phyloP scores from a whole-genome alignment of 23 tunicate genomes.

The Styela clava region DNA sequence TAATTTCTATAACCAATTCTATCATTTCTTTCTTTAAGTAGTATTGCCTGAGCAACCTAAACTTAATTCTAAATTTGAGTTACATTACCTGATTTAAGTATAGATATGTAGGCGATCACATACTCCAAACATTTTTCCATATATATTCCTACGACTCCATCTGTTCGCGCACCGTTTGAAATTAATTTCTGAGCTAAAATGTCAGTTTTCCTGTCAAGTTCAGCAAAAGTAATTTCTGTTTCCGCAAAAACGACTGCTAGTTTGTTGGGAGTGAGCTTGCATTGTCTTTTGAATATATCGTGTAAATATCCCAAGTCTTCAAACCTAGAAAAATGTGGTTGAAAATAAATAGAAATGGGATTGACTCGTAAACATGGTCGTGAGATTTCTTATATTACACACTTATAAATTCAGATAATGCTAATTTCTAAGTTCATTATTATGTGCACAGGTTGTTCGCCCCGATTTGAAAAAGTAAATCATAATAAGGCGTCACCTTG shows the following conservation, averaged over 20 bases:
- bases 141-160: constrained; percentile 73
- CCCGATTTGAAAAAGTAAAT: no score
- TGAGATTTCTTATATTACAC: no score
- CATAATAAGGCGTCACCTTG: no score
- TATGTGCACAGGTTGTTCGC: no score
- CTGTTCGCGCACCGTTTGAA: constrained; percentile 42
- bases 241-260: constrained; percentile 53
- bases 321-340: constrained; percentile 65
- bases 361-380: no score
- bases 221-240: constrained; percentile 30
- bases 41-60: no score
- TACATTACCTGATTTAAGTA: constrained; percentile 87
- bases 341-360: no score
- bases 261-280: constrained; percentile 25
- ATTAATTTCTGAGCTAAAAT: constrained; percentile 46
- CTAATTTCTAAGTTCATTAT: no score
- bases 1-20: no score
- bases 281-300: constrained; percentile 73
- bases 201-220: constrained; percentile 63
- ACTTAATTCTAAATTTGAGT: no score
- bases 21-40: no score
- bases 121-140: constrained; percentile 85
- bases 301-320: constrained; percentile 70
- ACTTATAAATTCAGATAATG: no score
- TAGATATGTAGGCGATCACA: constrained; percentile 81